phyloP scores from a whole-genome alignment of 1,140 invertebrate species.

The Caenorhabditis tropicalis region DNA sequence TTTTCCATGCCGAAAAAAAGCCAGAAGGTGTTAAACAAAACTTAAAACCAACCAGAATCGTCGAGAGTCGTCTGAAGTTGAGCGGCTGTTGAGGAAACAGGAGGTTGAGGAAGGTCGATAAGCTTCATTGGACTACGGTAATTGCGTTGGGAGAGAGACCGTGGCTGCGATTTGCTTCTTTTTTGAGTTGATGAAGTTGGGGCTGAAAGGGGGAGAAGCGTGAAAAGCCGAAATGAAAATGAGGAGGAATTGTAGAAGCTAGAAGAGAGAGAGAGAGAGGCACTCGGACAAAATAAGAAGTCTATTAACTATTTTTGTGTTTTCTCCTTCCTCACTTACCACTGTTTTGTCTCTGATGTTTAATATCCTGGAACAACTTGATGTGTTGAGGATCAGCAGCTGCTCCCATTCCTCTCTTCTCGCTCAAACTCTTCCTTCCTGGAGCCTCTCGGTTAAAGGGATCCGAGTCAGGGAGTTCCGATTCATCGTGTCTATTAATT shows the following conservation, averaged over 20 bases:
- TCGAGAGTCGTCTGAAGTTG: background rate
- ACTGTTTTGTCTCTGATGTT: constrained; percentile 59
- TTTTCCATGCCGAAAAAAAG: background rate
- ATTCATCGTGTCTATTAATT: background rate
- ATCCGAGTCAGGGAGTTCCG: background rate
- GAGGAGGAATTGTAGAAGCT: background rate
- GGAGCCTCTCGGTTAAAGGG: constrained; percentile 53
- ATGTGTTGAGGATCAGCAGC: constrained; percentile 56
- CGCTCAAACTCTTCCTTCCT: constrained; percentile 53
- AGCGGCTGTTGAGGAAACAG: background rate
- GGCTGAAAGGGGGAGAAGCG: constrained; percentile 28
- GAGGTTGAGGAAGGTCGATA: background rate
- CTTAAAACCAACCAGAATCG: constrained; percentile 5
- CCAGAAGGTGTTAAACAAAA: background rate
- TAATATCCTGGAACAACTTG: constrained; percentile 57
- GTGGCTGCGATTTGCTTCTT: background rate
- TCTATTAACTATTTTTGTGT: too few species aligned
- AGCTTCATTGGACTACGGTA: constrained; percentile 1
- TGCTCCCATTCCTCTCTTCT: constrained; percentile 56
- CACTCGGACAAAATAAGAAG: background rate
- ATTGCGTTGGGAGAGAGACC: background rate
- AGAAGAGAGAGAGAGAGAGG: background rate
- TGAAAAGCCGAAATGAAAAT: background rate
- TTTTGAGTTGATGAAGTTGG: constrained; percentile 17
- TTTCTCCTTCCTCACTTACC: constrained; percentile 46